Evolutionary conservation across 2,888 invertebrate genomes (phyloP).

Genomic region (Sisyra terminalis): DNA sequence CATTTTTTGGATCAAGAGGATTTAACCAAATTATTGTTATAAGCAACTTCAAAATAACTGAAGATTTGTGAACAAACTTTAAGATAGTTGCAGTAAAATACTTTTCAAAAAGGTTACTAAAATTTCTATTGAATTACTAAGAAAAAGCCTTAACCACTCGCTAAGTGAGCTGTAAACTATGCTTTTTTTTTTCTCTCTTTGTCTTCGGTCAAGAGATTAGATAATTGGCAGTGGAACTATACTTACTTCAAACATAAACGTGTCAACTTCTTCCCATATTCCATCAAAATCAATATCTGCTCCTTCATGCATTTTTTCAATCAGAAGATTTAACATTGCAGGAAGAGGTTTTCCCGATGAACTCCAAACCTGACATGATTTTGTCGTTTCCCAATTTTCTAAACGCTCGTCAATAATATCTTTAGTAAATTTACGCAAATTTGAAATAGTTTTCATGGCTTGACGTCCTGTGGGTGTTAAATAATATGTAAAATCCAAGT

Average conservation of each 20-base stretch:
- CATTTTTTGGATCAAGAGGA: no score
- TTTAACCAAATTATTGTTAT: no score
- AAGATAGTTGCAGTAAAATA: no score
- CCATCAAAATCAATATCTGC: conserved; percentile 8
- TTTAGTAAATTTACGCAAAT: conserved; percentile 7
- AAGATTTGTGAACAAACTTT: no score
- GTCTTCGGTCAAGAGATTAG: no score
- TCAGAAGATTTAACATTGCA: conserved; percentile 8
- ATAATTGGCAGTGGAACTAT: no score
- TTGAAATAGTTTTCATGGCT: conserved; percentile 2
- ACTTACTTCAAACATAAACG: conserved; percentile 11
- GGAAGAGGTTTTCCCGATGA: conserved; percentile 4
- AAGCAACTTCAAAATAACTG: no score
- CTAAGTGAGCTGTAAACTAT: no score
- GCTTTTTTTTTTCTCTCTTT: no score
- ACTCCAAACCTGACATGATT: conserved; percentile 2
- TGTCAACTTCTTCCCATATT: conserved; percentile 9
- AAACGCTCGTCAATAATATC: conserved; percentile 8
- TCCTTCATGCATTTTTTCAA: conserved; percentile 4
- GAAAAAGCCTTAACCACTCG: no score
- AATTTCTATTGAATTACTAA: no score
- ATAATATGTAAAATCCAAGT: background rate
- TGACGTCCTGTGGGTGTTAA: background rate
- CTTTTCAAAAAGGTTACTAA: no score
- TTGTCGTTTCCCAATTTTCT: conserved; percentile 2